phyloP scores from a whole-genome alignment of 1,140 invertebrate genomes.

The Atta colombica region DNA sequence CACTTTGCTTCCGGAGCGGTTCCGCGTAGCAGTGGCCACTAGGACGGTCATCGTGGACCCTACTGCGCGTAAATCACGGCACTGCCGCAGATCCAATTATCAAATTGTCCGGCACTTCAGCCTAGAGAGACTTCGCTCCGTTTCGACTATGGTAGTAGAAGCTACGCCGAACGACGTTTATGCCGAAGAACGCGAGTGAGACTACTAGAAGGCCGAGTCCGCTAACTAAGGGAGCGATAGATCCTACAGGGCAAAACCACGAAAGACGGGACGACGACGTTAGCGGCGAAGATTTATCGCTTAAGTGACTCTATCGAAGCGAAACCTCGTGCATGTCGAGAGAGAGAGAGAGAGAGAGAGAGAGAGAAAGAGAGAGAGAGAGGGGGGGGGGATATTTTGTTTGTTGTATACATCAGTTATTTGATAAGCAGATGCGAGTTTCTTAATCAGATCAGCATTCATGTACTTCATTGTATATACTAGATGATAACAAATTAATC shows the following conservation, averaged over 20 bases:
- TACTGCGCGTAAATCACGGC: conserved; percentile 81
- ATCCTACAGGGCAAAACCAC: conserved; percentile 79
- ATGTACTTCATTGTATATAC: background rate
- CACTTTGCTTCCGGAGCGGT: conserved; percentile 57
- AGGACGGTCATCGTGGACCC: conserved; percentile 79
- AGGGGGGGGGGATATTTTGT: conserved; percentile 33
- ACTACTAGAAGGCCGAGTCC: conserved; percentile 63
- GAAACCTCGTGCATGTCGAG: conserved; percentile 6
- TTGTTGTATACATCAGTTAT: conserved; percentile 43
- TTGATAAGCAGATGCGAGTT: conserved; percentile 37
- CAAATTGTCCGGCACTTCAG: conserved; percentile 82
- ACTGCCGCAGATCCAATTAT: conserved; percentile 83
- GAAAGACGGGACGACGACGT: conserved; percentile 77
- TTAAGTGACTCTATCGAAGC: conserved; percentile 64
- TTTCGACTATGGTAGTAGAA: conserved; percentile 32
- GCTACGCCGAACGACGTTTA: conserved; percentile 50
- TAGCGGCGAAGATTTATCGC: conserved; percentile 79
- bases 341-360: conserved; percentile 12
- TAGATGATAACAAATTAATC: conserved; percentile 21
- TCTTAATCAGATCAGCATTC: background rate
- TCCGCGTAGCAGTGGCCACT: conserved; percentile 57
- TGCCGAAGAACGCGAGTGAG: conserved; percentile 45
- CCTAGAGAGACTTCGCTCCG: conserved; percentile 57
- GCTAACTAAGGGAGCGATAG: conserved; percentile 75
- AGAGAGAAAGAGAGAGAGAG: conserved; percentile 9